phyloP scores from a whole-genome alignment of 2,113 vertebrate species.

The Panurus biarmicus region DNA sequence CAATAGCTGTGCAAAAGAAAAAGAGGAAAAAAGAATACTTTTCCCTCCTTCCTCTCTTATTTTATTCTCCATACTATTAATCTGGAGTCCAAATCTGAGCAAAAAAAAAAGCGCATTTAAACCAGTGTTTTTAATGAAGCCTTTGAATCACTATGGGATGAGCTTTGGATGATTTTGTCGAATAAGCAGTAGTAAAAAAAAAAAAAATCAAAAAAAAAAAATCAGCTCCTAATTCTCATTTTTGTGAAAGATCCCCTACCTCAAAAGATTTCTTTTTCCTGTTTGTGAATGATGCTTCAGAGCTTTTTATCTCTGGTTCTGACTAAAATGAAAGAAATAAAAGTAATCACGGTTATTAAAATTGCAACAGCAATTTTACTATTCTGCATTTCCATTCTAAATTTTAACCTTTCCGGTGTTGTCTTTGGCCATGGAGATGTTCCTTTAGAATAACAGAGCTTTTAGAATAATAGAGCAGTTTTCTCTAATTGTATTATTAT shows the following conservation, averaged over 20 bases:
- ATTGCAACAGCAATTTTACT: background rate
- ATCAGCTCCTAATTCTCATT: background rate
- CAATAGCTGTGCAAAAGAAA: background rate
- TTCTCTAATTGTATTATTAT: background rate
- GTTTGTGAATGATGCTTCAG: background rate
- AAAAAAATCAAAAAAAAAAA: background rate
- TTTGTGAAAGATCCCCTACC: background rate
- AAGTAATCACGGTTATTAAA: background rate
- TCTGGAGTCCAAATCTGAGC: background rate
- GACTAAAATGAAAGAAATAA: background rate
- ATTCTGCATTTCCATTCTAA: background rate
- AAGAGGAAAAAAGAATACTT: background rate
- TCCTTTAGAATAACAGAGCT: background rate
- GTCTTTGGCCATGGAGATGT: background rate
- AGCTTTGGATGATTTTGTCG: background rate
- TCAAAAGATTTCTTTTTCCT: background rate
- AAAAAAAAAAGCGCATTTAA: background rate
- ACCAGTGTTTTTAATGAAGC: background rate
- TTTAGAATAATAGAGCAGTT: too few relatives aligned
- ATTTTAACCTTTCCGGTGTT: background rate
- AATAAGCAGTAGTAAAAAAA: background rate
- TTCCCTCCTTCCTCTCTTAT: background rate
- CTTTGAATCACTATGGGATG: background rate
- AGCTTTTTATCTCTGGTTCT: background rate
- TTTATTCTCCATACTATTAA: background rate